These are phyloP conservation scores for Acholoe squamosa DNA, from an alignment of 2,888 invertebrate genomes.

Conservation along the genomic window DNA sequence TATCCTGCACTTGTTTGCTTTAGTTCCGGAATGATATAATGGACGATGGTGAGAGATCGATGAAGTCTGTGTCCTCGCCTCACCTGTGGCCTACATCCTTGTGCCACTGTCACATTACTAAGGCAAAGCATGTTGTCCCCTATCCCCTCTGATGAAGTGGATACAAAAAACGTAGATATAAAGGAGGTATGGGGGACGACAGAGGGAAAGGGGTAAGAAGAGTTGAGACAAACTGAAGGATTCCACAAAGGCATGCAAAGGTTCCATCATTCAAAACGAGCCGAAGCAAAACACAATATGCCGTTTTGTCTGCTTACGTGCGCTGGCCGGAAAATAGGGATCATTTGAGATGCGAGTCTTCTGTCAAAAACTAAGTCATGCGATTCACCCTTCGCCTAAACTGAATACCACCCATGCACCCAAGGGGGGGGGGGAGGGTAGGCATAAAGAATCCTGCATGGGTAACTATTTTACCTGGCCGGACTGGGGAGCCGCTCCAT, in stretches of 20 bases:
- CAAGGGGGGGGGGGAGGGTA: too few species aligned
- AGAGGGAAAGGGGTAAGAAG: neutral
- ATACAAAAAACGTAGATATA: neutral
- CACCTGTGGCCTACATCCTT: too few species aligned
- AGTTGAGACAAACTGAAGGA: neutral
- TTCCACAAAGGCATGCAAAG: neutral
- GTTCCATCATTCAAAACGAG: neutral
- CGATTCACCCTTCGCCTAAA: neutral
- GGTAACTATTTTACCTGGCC: too few species aligned
- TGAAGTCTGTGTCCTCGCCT: too few species aligned
- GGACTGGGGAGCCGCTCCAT: neutral
- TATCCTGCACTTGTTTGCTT: too few species aligned
- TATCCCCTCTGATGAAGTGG: too few species aligned
- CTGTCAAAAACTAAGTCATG: neutral
- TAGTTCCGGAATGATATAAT: too few species aligned
- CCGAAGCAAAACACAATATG: neutral
- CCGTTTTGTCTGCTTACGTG: neutral
- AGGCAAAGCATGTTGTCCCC: too few species aligned
- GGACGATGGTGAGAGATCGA: too few species aligned
- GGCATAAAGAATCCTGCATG: too few species aligned
- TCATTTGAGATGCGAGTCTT: neutral
- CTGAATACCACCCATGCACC: too few species aligned
- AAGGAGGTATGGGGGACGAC: neutral
- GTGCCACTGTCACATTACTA: too few species aligned
- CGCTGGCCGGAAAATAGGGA: neutral